A percentile compares a stretch with the other conserved stretches of the same genome.
Conservation (phyloP, 2,113 vertebrate species). For the Zosterops borbonicus region DNA sequence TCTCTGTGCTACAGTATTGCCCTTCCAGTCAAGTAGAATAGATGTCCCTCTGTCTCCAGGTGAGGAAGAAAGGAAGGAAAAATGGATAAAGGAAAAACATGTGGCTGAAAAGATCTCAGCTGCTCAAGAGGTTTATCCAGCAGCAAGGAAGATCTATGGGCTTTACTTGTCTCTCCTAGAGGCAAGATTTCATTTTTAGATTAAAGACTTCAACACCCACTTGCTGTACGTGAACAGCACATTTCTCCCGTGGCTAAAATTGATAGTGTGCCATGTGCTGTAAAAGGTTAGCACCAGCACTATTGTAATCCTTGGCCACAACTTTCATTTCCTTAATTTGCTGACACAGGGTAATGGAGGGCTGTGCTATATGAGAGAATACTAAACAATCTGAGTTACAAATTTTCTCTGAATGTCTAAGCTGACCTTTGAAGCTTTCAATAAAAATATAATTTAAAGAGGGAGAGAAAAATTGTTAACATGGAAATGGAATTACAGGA, state of each 20-base stretch:
- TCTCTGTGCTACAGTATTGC: neutral
- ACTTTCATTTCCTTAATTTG: conserved; percentile 45
- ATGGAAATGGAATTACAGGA: conserved; percentile 25
- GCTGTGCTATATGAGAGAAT: neutral
- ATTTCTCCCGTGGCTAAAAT: conserved; percentile 47
- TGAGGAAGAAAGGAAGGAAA: neutral
- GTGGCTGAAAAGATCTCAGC: neutral
- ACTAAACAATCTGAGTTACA: conserved; percentile 13
- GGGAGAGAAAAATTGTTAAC: conserved; percentile 4
- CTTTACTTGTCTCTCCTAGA: neutral
- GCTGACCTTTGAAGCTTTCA: conserved; percentile 25
- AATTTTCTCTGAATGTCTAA: conserved; percentile 8
- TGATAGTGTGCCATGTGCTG: conserved; percentile 54
- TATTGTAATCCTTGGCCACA: conserved; percentile 66
- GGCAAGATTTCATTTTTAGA: conserved; percentile 49
- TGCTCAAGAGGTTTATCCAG: neutral
- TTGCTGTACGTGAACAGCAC: neutral
- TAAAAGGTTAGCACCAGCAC: conserved; percentile 59
- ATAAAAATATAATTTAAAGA: conserved; percentile 44
- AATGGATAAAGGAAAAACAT: neutral
- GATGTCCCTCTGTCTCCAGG: neutral
- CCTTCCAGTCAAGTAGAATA: neutral
- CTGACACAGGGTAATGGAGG: neutral
- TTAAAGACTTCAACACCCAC: conserved; percentile 55
- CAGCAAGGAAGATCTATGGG: conserved; percentile 18